These are phyloP conservation scores for Pristionchus exspectatus DNA, from an alignment of 2,888 invertebrate genomes.

Conservation along the genomic window DNA sequence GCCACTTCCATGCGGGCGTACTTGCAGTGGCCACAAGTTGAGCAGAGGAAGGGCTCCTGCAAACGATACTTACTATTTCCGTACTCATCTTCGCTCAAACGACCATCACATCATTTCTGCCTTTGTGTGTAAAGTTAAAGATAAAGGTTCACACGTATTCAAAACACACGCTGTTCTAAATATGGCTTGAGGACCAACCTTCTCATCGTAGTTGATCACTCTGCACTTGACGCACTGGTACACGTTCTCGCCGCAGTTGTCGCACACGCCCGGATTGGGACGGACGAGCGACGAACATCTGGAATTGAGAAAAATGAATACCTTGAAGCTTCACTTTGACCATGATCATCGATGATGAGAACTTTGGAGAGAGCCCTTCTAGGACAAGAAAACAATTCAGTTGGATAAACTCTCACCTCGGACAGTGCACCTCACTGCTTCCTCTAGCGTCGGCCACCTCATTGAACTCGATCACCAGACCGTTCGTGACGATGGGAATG, in stretches of 20 bases:
- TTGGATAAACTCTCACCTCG: slow-evolving; percentile 51
- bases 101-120: no score
- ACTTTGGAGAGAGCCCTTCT: no score
- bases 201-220: slow-evolving; percentile 98
- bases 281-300: slow-evolving; percentile 94
- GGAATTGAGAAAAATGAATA: not conserved
- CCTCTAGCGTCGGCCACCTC: slow-evolving; percentile 97
- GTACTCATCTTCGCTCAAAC: no score
- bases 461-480: slow-evolving; percentile 97
- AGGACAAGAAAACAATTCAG: no score
- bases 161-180: not conserved
- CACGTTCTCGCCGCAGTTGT: slow-evolving; percentile 97
- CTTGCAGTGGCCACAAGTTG: slow-evolving; percentile 98
- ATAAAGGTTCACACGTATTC: no score
- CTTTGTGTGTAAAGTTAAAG: no score
- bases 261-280: slow-evolving; percentile 96
- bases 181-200: slow-evolving; percentile 78
- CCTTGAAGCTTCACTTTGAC: no score
- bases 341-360: no score
- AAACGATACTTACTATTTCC: not conserved
- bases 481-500: slow-evolving; percentile 93
- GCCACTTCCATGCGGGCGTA: slow-evolving; percentile 99
- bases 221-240: slow-evolving; percentile 99
- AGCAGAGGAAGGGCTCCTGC: slow-evolving; percentile 95
- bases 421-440: slow-evolving; percentile 83